Evolutionary conservation across 2,113 vertebrate species (phyloP).

Genomic region (Benitochromis conjunctus): DNA sequence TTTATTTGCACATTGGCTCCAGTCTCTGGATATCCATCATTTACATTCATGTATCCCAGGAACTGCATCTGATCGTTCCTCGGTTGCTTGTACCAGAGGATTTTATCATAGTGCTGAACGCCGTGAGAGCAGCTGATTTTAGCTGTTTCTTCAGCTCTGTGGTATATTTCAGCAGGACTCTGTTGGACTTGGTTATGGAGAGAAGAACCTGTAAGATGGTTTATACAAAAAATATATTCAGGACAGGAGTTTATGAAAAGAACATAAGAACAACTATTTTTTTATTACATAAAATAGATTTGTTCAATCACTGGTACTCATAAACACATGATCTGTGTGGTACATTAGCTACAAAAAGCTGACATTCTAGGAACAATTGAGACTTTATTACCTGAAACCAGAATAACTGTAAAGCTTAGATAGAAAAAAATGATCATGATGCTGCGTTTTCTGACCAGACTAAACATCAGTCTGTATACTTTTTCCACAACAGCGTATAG

Average conservation of each 20-base stretch:
- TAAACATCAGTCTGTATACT: background rate
- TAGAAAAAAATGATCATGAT: background rate
- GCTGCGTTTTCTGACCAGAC: background rate
- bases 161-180: background rate
- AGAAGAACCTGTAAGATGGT: conserved; percentile 12
- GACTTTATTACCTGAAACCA: background rate
- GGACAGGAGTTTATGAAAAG: background rate
- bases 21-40: background rate
- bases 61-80: background rate
- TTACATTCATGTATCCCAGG: background rate
- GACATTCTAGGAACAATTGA: background rate
- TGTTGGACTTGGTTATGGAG: conserved; percentile 1
- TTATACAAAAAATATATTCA: background rate
- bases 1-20: background rate
- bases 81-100: background rate
- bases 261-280: background rate
- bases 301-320: background rate
- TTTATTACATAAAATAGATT: background rate
- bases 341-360: background rate
- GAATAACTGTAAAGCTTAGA: background rate
- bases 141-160: background rate
- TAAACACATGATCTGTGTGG: background rate
- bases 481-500: background rate
- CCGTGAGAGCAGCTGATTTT: conserved; percentile 30
- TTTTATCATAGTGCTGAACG: background rate